phyloP scores from a whole-genome alignment of 2,113 vertebrate species.

The Tyrannus savana region DNA sequence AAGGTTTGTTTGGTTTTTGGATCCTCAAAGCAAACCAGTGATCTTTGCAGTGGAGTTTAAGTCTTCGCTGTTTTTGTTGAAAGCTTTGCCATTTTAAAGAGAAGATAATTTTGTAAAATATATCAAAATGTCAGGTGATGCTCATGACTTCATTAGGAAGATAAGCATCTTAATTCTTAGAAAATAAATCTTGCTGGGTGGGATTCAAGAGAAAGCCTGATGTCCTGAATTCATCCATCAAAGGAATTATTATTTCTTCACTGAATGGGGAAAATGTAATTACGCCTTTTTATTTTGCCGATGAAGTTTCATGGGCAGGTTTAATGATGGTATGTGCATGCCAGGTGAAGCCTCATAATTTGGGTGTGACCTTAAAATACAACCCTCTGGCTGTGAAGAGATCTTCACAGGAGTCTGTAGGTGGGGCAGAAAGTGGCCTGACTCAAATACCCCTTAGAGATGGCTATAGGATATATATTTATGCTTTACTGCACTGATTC shows the following conservation, averaged over 20 bases:
- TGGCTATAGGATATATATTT: constrained; percentile 66
- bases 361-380: constrained; percentile 67
- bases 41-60: background rate
- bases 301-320: constrained; percentile 51
- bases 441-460: constrained; percentile 40
- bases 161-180: constrained; percentile 27
- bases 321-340: constrained; percentile 54
- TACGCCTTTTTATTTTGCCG: constrained; percentile 50
- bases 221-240: constrained; percentile 42
- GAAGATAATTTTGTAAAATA: background rate
- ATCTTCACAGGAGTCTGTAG: constrained; percentile 44
- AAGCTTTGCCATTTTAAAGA: background rate
- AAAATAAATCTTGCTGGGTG: constrained; percentile 36
- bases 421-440: constrained; percentile 56
- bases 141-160: constrained; percentile 3
- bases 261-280: constrained; percentile 57
- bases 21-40: background rate
- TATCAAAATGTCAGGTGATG: background rate
- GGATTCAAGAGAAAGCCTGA: constrained; percentile 15
- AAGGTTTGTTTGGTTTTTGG: background rate
- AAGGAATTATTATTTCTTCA: constrained; percentile 58
- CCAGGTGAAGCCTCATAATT: constrained; percentile 55
- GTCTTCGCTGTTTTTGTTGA: background rate
- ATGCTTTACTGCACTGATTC: background rate
- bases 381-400: constrained; percentile 65